Percentiles rank a stretch among this genome's conserved stretches.
Evolutionary conservation across 2,113 vertebrate genomes (phyloP).

Genomic region (Sphyrna mokarran): DNA sequence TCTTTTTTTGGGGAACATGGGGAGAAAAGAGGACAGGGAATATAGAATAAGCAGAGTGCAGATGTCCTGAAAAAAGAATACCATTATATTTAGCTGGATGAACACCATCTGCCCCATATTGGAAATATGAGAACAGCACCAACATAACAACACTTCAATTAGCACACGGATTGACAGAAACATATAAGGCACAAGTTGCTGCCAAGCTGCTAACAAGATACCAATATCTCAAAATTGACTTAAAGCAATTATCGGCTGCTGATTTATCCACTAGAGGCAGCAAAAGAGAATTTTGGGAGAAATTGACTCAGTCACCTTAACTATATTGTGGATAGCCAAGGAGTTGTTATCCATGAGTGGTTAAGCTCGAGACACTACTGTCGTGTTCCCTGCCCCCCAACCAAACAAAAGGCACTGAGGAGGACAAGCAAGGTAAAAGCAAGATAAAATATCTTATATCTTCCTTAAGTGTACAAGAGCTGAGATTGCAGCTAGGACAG

Average conservation of each 20-base stretch:
- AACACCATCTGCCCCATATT: neutral
- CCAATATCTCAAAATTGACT: neutral
- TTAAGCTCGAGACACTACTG: no score
- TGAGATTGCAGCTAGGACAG: no score
- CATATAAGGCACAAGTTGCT: neutral
- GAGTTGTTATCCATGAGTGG: no score
- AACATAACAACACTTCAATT: neutral
- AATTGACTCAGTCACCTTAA: no score
- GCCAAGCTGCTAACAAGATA: neutral
- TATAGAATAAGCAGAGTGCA: neutral
- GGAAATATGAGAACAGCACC: neutral
- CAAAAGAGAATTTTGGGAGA: no score
- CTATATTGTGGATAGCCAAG: no score
- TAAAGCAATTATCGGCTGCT: neutral
- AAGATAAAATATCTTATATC: no score
- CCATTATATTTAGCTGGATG: neutral
- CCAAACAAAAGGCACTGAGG: no score
- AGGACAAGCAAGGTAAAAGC: no score
- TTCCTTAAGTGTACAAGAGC: no score
- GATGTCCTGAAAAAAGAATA: slow-evolving; percentile 40
- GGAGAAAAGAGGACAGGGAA: neutral
- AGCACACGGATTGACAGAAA: neutral
- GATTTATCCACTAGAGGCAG: neutral
- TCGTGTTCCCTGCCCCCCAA: no score
- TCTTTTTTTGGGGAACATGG: slow-evolving; percentile 49